These are phyloP conservation scores for Crossaster papposus DNA, from an alignment of 53 echinoderm and acorn worm genomes.

Conservation along the genomic window DNA sequence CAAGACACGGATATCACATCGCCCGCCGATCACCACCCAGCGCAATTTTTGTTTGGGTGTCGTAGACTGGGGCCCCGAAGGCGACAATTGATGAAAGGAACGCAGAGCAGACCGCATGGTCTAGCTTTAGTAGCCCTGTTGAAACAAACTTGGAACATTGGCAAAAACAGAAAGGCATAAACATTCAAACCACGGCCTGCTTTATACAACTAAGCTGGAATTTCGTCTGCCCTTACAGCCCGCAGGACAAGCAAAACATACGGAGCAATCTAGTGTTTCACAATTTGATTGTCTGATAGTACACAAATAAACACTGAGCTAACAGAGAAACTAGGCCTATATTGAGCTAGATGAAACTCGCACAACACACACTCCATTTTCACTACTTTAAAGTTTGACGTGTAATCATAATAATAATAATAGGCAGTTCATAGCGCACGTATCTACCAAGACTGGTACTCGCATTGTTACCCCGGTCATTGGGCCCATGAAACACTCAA, in stretches of 20 bases:
- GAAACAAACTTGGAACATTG: constrained; percentile 34
- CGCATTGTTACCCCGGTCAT: too few relatives aligned
- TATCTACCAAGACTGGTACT: too few relatives aligned
- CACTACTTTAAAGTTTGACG: too few relatives aligned
- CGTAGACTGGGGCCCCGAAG: not conserved
- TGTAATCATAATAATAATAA: too few relatives aligned
- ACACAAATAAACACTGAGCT: not conserved
- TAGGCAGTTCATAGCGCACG: too few relatives aligned
- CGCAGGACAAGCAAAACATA: not conserved
- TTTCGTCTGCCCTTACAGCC: constrained; percentile 2
- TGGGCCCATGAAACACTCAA: too few relatives aligned
- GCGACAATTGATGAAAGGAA: constrained; percentile 50
- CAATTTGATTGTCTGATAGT: not conserved
- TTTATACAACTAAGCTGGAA: not conserved
- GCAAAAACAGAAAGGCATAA: not conserved
- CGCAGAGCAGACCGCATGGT: too few relatives aligned
- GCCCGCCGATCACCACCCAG: constrained; percentile 24
- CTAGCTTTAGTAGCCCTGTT: too few relatives aligned
- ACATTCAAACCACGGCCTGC: constrained; percentile 1
- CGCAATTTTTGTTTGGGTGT: constrained; percentile 27
- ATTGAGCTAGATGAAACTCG: not conserved
- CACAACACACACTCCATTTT: too few relatives aligned
- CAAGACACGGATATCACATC: constrained; percentile 13
- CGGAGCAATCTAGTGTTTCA: constrained; percentile 1
- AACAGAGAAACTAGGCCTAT: not conserved